Conservation (phyloP, 2,113 vertebrate genomes). For the Zonotrichia leucophrys region DNA sequence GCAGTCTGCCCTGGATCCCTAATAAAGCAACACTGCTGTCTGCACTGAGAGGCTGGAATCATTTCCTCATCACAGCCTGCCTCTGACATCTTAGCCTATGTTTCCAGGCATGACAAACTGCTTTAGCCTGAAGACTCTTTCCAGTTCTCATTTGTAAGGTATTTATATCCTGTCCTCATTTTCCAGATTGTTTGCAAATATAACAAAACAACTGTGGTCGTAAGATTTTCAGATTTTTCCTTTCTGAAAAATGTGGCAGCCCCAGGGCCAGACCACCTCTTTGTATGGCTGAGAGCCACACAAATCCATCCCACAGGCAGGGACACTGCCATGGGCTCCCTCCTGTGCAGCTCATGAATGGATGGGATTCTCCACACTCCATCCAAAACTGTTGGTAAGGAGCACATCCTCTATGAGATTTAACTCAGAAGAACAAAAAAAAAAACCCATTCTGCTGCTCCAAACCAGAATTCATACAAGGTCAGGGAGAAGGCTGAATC, state of each 20-base stretch:
- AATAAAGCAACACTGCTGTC: background rate
- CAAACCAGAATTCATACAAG: background rate
- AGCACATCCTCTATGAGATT: background rate
- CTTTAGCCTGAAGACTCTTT: conserved; percentile 61
- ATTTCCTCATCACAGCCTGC: conserved; percentile 12
- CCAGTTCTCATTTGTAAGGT: conserved; percentile 59
- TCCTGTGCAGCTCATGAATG: background rate
- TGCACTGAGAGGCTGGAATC: background rate
- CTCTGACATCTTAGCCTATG: conserved; percentile 54
- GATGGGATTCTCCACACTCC: background rate
- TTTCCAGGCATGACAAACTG: conserved; percentile 66
- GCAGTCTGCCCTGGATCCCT: background rate
- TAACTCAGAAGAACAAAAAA: background rate
- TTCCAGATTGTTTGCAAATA: conserved; percentile 60
- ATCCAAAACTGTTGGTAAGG: background rate
- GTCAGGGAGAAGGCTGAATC: background rate
- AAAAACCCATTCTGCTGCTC: background rate
- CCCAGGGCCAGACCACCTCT: background rate
- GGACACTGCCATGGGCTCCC: background rate
- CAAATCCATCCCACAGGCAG: background rate
- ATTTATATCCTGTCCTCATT: conserved; percentile 72
- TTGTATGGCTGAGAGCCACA: background rate
- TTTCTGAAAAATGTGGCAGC: background rate
- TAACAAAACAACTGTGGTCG: background rate
- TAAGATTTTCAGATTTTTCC: background rate